These are phyloP conservation scores for Meteorus sp. DNA, from an alignment of 1,140 invertebrate species.

Conservation along the genomic window DNA sequence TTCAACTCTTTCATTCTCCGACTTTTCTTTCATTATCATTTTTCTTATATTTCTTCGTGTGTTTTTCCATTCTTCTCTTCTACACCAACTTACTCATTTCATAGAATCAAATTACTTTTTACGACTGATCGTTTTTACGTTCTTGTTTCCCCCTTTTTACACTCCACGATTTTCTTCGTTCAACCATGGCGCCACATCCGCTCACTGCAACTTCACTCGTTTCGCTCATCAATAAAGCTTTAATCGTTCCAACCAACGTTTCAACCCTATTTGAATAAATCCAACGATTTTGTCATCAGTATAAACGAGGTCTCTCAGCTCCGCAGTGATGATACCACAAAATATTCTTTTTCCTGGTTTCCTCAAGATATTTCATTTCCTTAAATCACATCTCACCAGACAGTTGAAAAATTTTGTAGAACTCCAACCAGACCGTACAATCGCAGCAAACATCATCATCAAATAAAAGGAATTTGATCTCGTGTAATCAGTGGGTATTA, in stretches of 20 bases:
- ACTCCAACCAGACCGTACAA: too few species aligned
- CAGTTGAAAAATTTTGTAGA: too few species aligned
- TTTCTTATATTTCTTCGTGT: background rate
- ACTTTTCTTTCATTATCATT: background rate
- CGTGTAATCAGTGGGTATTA: too few species aligned
- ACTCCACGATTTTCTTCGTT: conserved; percentile 12
- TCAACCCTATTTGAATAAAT: conserved; percentile 16
- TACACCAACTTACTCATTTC: background rate
- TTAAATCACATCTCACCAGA: too few species aligned
- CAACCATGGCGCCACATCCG: conserved; percentile 7
- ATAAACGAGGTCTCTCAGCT: too few species aligned
- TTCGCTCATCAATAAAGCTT: background rate
- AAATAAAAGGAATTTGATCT: too few species aligned
- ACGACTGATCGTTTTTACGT: background rate
- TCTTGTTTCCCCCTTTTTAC: background rate
- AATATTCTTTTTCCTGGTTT: too few species aligned
- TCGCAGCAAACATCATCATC: too few species aligned
- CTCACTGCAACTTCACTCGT: background rate
- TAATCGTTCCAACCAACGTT: conserved; percentile 12
- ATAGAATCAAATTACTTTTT: conserved; percentile 27
- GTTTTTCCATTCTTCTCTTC: background rate
- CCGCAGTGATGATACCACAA: too few species aligned
- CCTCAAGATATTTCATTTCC: too few species aligned
- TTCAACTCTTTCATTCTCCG: background rate
- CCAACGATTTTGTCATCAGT: too few species aligned